Evolutionary conservation across 2,888 invertebrate species (phyloP), one percentile per base, ranked within the genome.

Genomic region (Epinotia demarniana): DNA sequence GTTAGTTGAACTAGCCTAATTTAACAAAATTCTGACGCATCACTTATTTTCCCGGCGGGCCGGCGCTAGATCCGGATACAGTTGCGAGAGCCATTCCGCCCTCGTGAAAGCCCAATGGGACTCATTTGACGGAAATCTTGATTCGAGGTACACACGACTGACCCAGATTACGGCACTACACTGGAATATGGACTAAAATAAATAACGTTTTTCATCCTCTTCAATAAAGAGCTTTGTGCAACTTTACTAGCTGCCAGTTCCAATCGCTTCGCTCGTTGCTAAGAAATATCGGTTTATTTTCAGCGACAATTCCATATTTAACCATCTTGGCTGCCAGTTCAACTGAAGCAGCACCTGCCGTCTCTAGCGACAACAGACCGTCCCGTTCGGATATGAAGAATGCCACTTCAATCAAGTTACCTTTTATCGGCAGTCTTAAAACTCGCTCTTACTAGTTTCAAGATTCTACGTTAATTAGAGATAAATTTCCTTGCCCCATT

Each of bases 101-200:
- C 81, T 84, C 82, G 66, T 77, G 80, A 84, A 85, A 81, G 79
- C 84, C 89, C 88, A 81, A 81, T 81, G 88, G 89, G 87, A 81
- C 85, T 85, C 85, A 85, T 91, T 89, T 85, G 80, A 78, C 81
- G 88, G 84, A 89, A 89, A 87, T 84, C 82, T 87, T 87, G 85
- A 82, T 81, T 83, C 81, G 77, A 79, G 81, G 81, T 82, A 82
- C 80, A 76, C 73, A 82, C 78, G 79, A 79, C 77, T 78, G 82
- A 81, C 85, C 86, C 82, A 81, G 82, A 87, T 89, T 87, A 85
- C 83, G 81, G 82, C 79, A 79, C 79, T 81, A 78, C 78, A 73
- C 76, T 70, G 72, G n/a, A 43, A 57, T 57, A 23, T 46, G 63
- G 64, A 63, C 73, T 62, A 27, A 55, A 73, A 60, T 72, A 66